A percentile compares a stretch with the other conserved stretches of the same genome.
Conservation (phyloP, 1,140 invertebrate genomes). For the Chelonus insularis region DNA sequence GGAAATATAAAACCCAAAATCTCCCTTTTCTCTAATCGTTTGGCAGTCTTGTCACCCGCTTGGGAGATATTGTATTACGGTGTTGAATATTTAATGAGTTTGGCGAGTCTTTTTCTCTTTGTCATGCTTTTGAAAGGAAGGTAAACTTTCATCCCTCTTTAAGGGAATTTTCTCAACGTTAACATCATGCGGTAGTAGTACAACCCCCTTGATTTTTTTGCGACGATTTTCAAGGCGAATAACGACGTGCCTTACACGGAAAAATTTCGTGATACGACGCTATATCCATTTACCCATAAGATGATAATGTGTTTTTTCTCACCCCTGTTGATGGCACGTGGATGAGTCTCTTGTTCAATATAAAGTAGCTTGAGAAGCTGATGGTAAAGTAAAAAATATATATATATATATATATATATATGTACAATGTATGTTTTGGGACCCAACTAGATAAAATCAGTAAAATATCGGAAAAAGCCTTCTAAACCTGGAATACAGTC, state of each 20-base stretch:
- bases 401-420: not conserved
- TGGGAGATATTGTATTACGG: constrained; percentile 57
- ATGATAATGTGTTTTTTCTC: constrained; percentile 27
- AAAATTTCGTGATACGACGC: constrained; percentile 33
- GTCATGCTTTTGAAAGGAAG: constrained; percentile 27
- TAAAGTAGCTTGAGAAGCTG: not conserved
- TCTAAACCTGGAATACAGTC: no score
- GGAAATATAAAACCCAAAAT: no score
- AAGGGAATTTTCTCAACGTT: constrained; percentile 19
- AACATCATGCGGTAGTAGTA: not conserved
- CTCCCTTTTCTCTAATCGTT: no score
- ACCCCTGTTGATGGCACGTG: not conserved
- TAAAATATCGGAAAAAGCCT: no score
- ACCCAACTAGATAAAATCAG: no score
- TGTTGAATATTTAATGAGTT: constrained; percentile 59
- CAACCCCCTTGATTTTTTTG: constrained; percentile 4
- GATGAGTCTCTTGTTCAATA: not conserved
- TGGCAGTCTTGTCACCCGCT: constrained; percentile 13
- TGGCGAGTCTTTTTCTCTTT: constrained; percentile 40
- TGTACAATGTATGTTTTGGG: no score
- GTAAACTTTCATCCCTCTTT: constrained; percentile 16
- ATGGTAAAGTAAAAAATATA: not conserved
- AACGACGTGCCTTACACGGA: constrained; percentile 23
- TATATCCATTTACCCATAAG: constrained; percentile 31
- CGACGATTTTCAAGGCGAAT: constrained; percentile 24